phyloP scores from a whole-genome alignment of 2,888 invertebrate genomes.

The Morpho achilles region DNA sequence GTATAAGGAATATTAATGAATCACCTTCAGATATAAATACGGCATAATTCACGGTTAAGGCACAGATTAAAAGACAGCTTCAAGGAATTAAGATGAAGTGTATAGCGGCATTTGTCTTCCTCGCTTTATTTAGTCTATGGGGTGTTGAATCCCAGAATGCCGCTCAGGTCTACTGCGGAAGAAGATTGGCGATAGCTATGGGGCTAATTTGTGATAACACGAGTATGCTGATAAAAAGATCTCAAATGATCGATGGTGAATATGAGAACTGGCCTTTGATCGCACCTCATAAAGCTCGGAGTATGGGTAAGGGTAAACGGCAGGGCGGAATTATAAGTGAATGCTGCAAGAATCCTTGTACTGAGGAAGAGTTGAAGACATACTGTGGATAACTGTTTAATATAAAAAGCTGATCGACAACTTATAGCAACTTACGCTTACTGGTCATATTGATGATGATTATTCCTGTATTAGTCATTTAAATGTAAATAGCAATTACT shows the following conservation, averaged over 20 bases:
- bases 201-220: background rate
- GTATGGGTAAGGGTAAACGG: background rate
- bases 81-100: slow-evolving; percentile 9
- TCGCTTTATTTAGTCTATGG: background rate
- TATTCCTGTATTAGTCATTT: too few relatives aligned
- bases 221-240: slow-evolving; percentile 1
- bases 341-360: background rate
- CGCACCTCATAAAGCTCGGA: background rate
- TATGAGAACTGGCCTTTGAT: background rate
- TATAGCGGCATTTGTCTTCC: slow-evolving; percentile 1
- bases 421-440: background rate
- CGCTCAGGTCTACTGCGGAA: background rate
- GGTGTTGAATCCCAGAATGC: background rate
- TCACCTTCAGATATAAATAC: slow-evolving; percentile 12
- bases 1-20: slow-evolving; percentile 15
- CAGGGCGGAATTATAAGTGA: background rate
- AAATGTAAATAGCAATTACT: too few relatives aligned
- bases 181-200: background rate
- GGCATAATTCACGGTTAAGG: background rate
- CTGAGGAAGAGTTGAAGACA: slow-evolving; percentile 10
- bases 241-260: background rate
- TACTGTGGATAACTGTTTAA: slow-evolving; percentile 5
- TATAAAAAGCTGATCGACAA: background rate
- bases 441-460: too few relatives aligned
- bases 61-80: background rate